Evolutionary conservation across 2,888 invertebrate genomes (phyloP), one percentile per base, ranked within the genome.

Genomic region (Corbicula japonica): DNA sequence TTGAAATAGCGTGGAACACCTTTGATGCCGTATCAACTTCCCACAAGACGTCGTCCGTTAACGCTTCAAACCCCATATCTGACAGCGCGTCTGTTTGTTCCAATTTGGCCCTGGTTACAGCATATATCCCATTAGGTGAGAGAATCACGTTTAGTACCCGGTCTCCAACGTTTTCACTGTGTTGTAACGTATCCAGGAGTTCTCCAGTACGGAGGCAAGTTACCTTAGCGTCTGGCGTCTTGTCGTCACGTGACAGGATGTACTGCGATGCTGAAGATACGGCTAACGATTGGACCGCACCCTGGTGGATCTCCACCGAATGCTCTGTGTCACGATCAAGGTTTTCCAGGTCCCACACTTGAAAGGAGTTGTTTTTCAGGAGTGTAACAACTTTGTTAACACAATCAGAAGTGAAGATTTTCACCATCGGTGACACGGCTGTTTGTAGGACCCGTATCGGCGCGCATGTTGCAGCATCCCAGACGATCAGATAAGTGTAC

Each of bases 261-360:
- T 72, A 58, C 4, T 79, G 81, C n/a, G 79, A 75, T 2, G 58
- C 52, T 3, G 87, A 76, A 21, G 87, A 83, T 5, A 87, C 65
- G 5, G 85, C 79, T 15, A 88, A 26, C 1, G 81, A 76, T 41
- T 65, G 69, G 0, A 92, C 87, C 5, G 80, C 54, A 10, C 86
- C 87, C n/a, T 83, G 84, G 58, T 89, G 83, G 54, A 90, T 79
- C 56, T 89, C 84, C 26, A 88, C 87, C 1, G 86, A 72, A 73
- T 91, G 90, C 18, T 82, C 81, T 28, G 89, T 85, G 72, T 90
- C 87, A 6, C 87, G 84, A 63, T 91, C 88, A n/a, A 92, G 77
- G 77, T 91, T 91, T 75, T 89, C 84, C 15, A 92, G 72, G 62
- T 91, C 86, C 92, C 92, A 92, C 1, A 91, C 89, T 76, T 91